Conservation (phyloP, 2,888 invertebrate genomes). For the Xanthorhoe spadicearia region DNA sequence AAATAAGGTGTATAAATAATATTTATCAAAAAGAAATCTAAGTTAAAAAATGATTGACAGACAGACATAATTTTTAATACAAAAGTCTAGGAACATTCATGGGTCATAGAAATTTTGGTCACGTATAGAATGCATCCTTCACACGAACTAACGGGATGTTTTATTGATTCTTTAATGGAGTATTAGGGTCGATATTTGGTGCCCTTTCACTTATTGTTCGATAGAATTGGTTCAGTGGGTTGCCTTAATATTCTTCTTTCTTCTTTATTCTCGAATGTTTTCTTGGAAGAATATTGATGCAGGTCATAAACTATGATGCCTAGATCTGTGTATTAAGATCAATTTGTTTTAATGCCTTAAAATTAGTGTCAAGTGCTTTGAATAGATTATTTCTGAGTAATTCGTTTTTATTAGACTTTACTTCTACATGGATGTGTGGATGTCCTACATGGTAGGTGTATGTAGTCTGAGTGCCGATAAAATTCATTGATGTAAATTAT, state of each 20-base stretch:
- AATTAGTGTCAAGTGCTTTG: neutral
- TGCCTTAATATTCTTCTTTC: constrained; percentile 35
- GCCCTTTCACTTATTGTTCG: constrained; percentile 59
- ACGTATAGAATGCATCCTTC: constrained; percentile 70
- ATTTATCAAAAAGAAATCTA: neutral
- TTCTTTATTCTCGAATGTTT: constrained; percentile 26
- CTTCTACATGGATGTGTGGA: too few relatives aligned
- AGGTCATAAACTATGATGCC: neutral
- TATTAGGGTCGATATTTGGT: constrained; percentile 60
- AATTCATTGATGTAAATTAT: neutral
- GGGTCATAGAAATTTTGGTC: constrained; percentile 57
- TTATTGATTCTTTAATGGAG: constrained; percentile 57
- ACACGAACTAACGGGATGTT: constrained; percentile 67
- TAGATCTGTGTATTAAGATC: neutral
- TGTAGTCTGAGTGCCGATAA: neutral
- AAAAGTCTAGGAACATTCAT: constrained; percentile 28
- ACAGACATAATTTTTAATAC: constrained; percentile 41
- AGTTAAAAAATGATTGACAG: neutral
- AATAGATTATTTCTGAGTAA: neutral
- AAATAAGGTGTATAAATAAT: too few relatives aligned
- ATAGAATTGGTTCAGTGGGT: constrained; percentile 50
- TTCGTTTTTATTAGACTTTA: neutral
- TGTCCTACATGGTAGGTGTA: neutral
- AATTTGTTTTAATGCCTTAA: neutral
- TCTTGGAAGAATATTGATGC: neutral